Base-by-base conservation (phyloP, 2,888 invertebrate genomes). In the Tuberolachnus salignus region DNA sequence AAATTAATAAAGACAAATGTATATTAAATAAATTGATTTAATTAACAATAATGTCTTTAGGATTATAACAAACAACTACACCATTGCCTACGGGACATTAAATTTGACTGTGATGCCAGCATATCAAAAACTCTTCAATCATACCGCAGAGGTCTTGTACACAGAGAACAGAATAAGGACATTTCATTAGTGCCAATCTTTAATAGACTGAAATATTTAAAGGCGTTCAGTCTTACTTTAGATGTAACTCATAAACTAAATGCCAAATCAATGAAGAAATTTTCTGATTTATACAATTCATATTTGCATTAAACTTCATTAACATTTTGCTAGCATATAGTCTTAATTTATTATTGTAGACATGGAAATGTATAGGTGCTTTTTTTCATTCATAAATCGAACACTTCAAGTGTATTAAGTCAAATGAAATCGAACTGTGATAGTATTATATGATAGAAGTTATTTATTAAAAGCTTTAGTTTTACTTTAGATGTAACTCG, bases 201-300 rank as follows among this genome's bases (percentile, higher is more conserved):
- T 23, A 78, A 78, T 42, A 78, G 69, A 66, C 42, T 78, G 42
- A 67, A 42, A 13, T 78, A 78, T 69, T 59, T 78, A 51, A 78
- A 78, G 69, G 26, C 59, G 8, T 69, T 78, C 21, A 78, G 78
- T 14, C 57, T 78, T 10, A 49, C 69, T 57, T 69, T 78, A 34
- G 69, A 78, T 51, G 78, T 78, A 34, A 78, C 78, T 51, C 59
- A 78, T 34, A 78, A 78, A 46, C n/a, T 78, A 42, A 69, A 78
- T 51, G 19, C 46, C 16, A 78, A 69, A 69, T 61, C 69, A 16
- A 69, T 69, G 49, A 14, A 51, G 57, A 59, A 78, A 14, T 78
- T 78, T 69, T 49, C 57, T 49, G 69, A 78, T 16, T 69, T 78
- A 59, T 78, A 78, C 21, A 69, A 11, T 9, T 78, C 51, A 21